Evolutionary conservation across 1,140 invertebrate genomes (phyloP).

Genomic region (Belonocnema kinseyi): DNA sequence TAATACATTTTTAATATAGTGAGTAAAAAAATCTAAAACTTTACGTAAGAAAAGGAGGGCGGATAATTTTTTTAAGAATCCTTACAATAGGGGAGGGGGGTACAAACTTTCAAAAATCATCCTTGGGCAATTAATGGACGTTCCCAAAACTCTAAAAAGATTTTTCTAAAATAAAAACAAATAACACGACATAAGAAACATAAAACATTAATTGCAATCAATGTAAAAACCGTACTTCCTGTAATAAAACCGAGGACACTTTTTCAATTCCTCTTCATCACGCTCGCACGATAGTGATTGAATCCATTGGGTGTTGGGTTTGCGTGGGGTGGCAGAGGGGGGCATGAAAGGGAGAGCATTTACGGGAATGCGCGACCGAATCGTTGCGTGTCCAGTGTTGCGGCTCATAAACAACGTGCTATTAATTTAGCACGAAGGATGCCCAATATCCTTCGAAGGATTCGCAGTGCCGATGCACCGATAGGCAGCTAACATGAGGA

Average conservation of each 20-base stretch:
- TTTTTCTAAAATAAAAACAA: no score
- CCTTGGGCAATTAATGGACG: no score
- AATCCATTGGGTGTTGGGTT: background rate
- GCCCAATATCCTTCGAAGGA: constrained; percentile 68
- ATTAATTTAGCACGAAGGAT: constrained; percentile 72
- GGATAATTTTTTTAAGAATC: no score
- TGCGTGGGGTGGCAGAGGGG: constrained; percentile 1
- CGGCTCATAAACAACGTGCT: constrained; percentile 71
- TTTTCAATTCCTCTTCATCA: background rate
- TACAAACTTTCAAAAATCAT: no score
- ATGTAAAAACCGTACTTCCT: background rate
- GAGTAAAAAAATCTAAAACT: no score
- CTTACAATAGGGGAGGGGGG: no score
- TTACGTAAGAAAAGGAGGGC: no score
- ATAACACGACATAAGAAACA: no score
- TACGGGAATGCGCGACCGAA: constrained; percentile 70
- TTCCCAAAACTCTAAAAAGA: no score
- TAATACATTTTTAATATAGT: no score
- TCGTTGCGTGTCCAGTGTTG: constrained; percentile 68
- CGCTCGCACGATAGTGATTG: background rate
- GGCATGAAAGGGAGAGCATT: constrained; percentile 58
- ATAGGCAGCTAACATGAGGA: constrained; percentile 52
- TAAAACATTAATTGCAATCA: no score
- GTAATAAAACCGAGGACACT: background rate
- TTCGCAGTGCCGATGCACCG: constrained; percentile 43